Percentiles rank a stretch among this genome's conserved stretches.
Evolutionary conservation across 1,140 invertebrate genomes (phyloP).

Genomic region (Papilio polyxenes): DNA sequence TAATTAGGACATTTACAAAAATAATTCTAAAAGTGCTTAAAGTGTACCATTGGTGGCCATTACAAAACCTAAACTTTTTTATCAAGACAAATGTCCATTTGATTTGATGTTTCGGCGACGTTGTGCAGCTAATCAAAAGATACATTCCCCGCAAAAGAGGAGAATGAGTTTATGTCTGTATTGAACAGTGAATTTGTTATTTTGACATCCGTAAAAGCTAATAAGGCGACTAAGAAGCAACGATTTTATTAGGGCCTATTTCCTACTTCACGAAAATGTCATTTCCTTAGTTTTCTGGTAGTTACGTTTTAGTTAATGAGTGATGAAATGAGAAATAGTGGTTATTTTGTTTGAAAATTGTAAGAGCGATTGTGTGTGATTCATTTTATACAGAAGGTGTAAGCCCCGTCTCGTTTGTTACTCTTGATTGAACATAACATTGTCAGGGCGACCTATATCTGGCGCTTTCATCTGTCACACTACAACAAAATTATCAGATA

Average conservation of each 20-base stretch:
- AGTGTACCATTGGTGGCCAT: conserved; percentile 80
- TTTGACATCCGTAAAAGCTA: conserved; percentile 53
- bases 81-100: conserved; percentile 80
- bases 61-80: conserved; percentile 80
- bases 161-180: conserved; percentile 51
- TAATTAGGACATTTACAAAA: conserved; percentile 53
- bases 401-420: conserved; percentile 58
- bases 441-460: conserved; percentile 71
- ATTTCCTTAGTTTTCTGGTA: conserved; percentile 69
- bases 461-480: conserved; percentile 56
- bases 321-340: conserved; percentile 16
- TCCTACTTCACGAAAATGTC: conserved; percentile 73
- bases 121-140: conserved; percentile 75
- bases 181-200: conserved; percentile 54
- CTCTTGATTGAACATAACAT: conserved; percentile 79
- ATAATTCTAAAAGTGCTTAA: conserved; percentile 68
- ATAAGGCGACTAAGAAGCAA: conserved; percentile 67
- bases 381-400: conserved; percentile 31
- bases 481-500: conserved; percentile 55
- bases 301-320: conserved; percentile 43
- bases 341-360: conserved; percentile 49
- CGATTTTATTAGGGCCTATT: conserved; percentile 73
- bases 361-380: conserved; percentile 11
- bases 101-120: conserved; percentile 80
- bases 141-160: conserved; percentile 57